These are phyloP conservation scores for Remorina albescens DNA, from an alignment of 2,797 vertebrate genomes.

Conservation along the genomic window DNA sequence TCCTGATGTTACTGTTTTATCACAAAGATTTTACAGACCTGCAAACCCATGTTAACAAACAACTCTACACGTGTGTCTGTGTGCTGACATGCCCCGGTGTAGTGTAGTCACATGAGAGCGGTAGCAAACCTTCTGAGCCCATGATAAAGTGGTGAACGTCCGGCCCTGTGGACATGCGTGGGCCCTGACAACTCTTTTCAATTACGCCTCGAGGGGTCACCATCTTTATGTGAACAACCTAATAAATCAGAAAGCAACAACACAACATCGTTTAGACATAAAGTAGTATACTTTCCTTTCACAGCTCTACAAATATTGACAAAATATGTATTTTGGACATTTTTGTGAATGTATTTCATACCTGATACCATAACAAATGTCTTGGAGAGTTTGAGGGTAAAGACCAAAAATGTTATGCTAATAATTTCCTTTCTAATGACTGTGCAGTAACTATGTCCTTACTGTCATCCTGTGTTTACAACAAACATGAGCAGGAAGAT, in stretches of 20 bases:
- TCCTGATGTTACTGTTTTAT: constrained; percentile 70
- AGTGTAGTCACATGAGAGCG: constrained; percentile 32
- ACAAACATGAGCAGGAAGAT: constrained; percentile 37
- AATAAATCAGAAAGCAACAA: constrained; percentile 56
- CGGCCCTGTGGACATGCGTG: constrained; percentile 96
- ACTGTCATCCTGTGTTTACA: constrained; percentile 9
- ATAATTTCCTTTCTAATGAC: constrained; percentile 48
- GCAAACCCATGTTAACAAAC: constrained; percentile 20
- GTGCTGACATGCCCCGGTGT: not conserved
- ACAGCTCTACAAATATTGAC: constrained; percentile 2
- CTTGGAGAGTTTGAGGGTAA: constrained; percentile 18
- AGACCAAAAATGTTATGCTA: constrained; percentile 33
- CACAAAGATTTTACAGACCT: constrained; percentile 30
- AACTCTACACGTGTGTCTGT: constrained; percentile 19
- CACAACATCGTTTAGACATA: constrained; percentile 8
- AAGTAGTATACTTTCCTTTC: not conserved
- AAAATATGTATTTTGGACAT: not conserved
- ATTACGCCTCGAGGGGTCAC: constrained; percentile 96
- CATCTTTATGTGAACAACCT: constrained; percentile 98
- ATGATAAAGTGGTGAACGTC: constrained; percentile 99
- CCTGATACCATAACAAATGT: not conserved
- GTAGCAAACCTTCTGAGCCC: constrained; percentile 95
- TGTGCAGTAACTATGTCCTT: constrained; percentile 13
- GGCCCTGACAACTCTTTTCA: constrained; percentile 97
- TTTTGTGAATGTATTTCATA: not conserved